phyloP scores from a whole-genome alignment of 2,797 vertebrate genomes.

The Naso thynnoides region DNA sequence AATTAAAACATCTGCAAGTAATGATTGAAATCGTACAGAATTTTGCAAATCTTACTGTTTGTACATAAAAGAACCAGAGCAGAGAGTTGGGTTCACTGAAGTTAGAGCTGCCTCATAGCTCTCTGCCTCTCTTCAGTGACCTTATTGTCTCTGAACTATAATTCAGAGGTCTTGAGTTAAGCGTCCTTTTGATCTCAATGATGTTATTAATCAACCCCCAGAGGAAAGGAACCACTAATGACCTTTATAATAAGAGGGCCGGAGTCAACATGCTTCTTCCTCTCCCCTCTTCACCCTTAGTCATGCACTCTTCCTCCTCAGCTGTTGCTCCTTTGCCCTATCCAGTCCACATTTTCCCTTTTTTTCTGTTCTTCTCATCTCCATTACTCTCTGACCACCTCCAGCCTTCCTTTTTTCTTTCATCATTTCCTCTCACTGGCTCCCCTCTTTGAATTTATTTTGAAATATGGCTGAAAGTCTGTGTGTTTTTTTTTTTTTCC shows the following conservation, averaged over 20 bases:
- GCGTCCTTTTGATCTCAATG: conserved; percentile 61
- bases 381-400: background rate
- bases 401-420: background rate
- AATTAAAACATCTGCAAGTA: background rate
- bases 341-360: background rate
- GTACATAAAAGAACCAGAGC: conserved; percentile 1
- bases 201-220: conserved; percentile 68
- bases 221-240: conserved; percentile 57
- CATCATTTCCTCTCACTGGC: background rate
- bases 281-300: conserved; percentile 37
- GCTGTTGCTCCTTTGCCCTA: conserved; percentile 10
- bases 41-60: background rate
- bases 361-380: background rate
- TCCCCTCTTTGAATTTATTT: background rate
- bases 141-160: conserved; percentile 38
- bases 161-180: conserved; percentile 53
- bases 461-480: background rate
- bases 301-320: conserved; percentile 1
- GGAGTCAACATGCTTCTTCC: conserved; percentile 43
- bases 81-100: background rate
- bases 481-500: background rate
- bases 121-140: conserved; percentile 35
- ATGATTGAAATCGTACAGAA: background rate
- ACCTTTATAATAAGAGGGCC: conserved; percentile 70
- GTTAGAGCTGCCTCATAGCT: background rate